A percentile compares a stretch with the other conserved stretches of the same genome.
Conservation (phyloP, 1,140 invertebrate species). For the Lordiphosa clarofinis region DNA sequence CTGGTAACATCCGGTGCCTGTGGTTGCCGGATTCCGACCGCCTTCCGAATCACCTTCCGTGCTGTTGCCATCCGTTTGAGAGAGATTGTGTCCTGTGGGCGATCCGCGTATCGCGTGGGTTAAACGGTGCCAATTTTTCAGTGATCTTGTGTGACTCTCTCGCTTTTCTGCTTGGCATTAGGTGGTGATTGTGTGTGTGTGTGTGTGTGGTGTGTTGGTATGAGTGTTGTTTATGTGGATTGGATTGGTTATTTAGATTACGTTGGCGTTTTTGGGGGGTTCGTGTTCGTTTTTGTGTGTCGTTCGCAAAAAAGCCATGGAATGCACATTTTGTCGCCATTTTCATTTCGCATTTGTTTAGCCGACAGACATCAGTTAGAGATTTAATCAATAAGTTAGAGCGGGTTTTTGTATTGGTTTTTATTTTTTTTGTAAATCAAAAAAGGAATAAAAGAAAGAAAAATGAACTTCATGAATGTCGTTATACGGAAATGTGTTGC, state of each 20-base stretch:
- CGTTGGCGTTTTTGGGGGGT: constrained; percentile 22
- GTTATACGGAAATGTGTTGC: constrained; percentile 30
- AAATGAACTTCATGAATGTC: constrained; percentile 63
- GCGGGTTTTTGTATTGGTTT: constrained; percentile 32
- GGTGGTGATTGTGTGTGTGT: constrained; percentile 22
- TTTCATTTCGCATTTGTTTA: constrained; percentile 67
- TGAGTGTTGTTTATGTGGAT: constrained; percentile 27
- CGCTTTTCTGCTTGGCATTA: constrained; percentile 72
- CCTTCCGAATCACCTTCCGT: constrained; percentile 89
- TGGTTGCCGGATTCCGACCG: constrained; percentile 85
- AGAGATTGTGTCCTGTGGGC: constrained; percentile 92
- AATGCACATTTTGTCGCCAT: constrained; percentile 71
- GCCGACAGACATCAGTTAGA: constrained; percentile 46
- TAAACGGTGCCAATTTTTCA: constrained; percentile 80
- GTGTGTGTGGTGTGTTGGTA: constrained; percentile 22
- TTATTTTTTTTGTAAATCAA: constrained; percentile 44
- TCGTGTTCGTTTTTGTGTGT: constrained; percentile 18
- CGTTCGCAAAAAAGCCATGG: constrained; percentile 62
- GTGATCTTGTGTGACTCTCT: constrained; percentile 79
- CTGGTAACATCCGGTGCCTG: constrained; percentile 90
- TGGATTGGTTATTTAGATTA: constrained; percentile 21
- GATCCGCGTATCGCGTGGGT: constrained; percentile 80
- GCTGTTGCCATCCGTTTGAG: constrained; percentile 92
- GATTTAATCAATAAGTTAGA: constrained; percentile 36
- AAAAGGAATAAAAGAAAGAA: constrained; percentile 68